Percentiles rank a stretch among this genome's conserved stretches.
Conservation (phyloP, 2,797 vertebrate species). For the Hafferia zeledoni region DNA sequence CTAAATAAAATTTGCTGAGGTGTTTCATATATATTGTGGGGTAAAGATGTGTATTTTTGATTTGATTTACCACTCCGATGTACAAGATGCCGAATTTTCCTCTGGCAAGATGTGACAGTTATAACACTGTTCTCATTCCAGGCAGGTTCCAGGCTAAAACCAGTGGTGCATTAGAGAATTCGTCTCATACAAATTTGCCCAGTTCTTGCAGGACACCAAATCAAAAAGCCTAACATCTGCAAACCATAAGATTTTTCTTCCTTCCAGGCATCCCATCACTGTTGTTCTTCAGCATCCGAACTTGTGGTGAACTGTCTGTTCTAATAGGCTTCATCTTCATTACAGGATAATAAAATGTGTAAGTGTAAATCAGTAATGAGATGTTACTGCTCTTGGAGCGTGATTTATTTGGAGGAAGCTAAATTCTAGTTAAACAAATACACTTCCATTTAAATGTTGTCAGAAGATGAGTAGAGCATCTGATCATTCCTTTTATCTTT, state of each 20-base stretch:
- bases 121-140: not conserved
- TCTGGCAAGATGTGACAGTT: not conserved
- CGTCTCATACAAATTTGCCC: not conserved
- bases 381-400: slow-evolving; percentile 20
- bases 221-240: not conserved
- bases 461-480: slow-evolving; percentile 3
- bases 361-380: slow-evolving; percentile 54
- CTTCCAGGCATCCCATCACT: not conserved
- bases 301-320: slow-evolving; percentile 21
- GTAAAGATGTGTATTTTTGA: not conserved
- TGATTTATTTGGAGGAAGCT: slow-evolving; percentile 55
- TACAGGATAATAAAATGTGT: slow-evolving; percentile 32
- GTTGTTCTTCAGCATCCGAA: slow-evolving; percentile 34
- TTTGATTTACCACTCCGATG: not conserved
- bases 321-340: slow-evolving; percentile 56
- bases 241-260: not conserved
- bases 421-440: slow-evolving; percentile 54
- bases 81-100: not conserved
- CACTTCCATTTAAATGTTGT: slow-evolving; percentile 31
- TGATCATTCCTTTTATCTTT: slow-evolving; percentile 49
- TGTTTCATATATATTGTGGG: not conserved
- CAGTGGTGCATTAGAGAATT: not conserved
- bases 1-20: not conserved
- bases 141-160: not conserved
- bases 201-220: not conserved